phyloP scores from a whole-genome alignment of 2,113 vertebrate genomes.

The Furnarius figulus region DNA sequence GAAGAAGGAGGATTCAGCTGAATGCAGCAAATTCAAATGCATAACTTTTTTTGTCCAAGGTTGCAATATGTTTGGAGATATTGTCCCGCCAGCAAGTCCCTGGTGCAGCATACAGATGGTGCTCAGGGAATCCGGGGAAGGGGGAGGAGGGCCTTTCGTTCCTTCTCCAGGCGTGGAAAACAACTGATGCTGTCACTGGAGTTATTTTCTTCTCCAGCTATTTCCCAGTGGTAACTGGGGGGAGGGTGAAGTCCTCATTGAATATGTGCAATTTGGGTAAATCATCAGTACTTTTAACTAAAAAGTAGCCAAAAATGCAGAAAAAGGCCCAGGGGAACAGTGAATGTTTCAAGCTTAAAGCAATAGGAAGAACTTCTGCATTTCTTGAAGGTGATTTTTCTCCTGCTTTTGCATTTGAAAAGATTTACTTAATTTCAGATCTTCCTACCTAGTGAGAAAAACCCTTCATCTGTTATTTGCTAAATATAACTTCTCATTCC shows the following conservation, averaged over 20 bases:
- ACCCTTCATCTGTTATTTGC: not conserved
- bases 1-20: slow-evolving; percentile 37
- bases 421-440: not conserved
- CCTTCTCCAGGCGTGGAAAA: not conserved
- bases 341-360: not conserved
- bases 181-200: not conserved
- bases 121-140: not conserved
- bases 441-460: not conserved
- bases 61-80: slow-evolving; percentile 41
- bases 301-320: not conserved
- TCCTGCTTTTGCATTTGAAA: not conserved
- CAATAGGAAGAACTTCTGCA: not conserved
- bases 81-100: not conserved
- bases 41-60: not conserved
- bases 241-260: not conserved
- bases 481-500: not conserved
- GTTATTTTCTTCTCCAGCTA: not conserved
- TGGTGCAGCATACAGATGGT: slow-evolving; percentile 33
- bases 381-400: not conserved
- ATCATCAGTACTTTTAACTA: not conserved
- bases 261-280: not conserved
- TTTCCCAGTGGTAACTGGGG: not conserved
- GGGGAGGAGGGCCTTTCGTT: fast-evolving
- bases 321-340: not conserved
- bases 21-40: slow-evolving; percentile 31